Base-by-base conservation (phyloP, 1,140 invertebrate species). In the Leptopilina boulardi region DNA sequence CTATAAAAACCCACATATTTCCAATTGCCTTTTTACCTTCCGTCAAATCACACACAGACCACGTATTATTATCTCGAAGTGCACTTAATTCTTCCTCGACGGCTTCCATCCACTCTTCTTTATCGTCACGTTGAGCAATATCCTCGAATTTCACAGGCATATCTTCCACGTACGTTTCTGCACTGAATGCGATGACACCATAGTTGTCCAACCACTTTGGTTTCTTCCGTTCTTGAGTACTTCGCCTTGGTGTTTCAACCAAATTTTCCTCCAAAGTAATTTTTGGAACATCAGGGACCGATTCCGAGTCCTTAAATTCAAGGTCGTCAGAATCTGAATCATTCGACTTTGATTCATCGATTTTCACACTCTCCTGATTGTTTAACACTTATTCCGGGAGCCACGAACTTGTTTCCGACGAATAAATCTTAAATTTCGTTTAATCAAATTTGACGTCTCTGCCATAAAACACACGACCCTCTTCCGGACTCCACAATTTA, bases 1-100 rank as follows among this genome's bases (percentile, higher is more conserved):
- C 42, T 44, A 8, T 87, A 73, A 85, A 89, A 13, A 91, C 87
- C 91, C 89, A 91, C 59, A 85, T 85, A 75, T 78, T 82, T 66
- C 86, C 71, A 11, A 90, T 80, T 70, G 83, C 76, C 76, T 83
- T 86, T 54, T 70, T 78, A 34, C 77, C 76, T 38, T 74, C 21
- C 78, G 87, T 86, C 30, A 77, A 74, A 21, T 87, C 79, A 44
- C 83, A 82, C 15, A 90, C n/a, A 77, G 83, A 75, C 86, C 87
- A 91, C 15, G 87, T 88, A 66, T 88, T 75, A 81, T 90, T 89
- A 66, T 85, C 79, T 70, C 79, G 76, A 21, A 88, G 79, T 9
- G 85, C 80, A 34, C 83, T 21, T 18, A 86, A 74, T 80, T 87
- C 85, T 15, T 86, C 79, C 3, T 80, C 9, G 30, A 87, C 87